Base-by-base conservation (phyloP, 2,113 vertebrate genomes). In the Sander vitreus region DNA sequence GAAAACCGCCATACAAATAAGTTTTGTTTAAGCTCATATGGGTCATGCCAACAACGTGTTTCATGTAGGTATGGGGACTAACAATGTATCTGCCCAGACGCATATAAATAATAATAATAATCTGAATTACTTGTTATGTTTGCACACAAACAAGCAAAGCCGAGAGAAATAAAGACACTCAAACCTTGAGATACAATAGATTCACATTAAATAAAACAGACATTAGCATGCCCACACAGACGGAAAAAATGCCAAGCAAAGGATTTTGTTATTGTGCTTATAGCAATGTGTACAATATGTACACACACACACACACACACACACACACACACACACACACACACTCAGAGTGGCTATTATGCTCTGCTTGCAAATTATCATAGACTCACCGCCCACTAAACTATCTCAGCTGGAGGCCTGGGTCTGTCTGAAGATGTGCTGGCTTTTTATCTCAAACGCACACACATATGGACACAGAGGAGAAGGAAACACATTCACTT, bases 321-420 rank as follows among this genome's bases (percentile, higher is more conserved):
- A 59, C 53, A 65, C 39, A 73, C 33, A 59, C 53, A 59, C 57
- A 33, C 51, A 53, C 53, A 59, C 57, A 33, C 51, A 59, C 53
- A 65, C 39, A 73, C 33, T 51, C 10, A 27, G 25, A 51, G 47
- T 14, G 47, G 21, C 50, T 54, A 21, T 45, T 83, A 62, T 59
- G 21, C 47, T 53, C 67, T 43, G 33, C 73, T 78, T 85, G 71
- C 30, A 83, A 80, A 19, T 65, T 66, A 69, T 80, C 55, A 53
- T 43, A 68, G 23, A 78, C 57, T 62, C 62, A 0, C 63, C 77
- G 45, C 85, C 83, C 73, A 80, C 78, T 85, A n/a, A 74, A 84
- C 57, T 48, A 65, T 79, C 68, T 78, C 78, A 65, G 80, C 88
- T 80, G 74, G 78, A 85, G 83, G 83, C 85, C 55, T 14, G 45